Base-by-base conservation (phyloP, 1,140 invertebrate species). In the Zaprionus tsacasi region DNA sequence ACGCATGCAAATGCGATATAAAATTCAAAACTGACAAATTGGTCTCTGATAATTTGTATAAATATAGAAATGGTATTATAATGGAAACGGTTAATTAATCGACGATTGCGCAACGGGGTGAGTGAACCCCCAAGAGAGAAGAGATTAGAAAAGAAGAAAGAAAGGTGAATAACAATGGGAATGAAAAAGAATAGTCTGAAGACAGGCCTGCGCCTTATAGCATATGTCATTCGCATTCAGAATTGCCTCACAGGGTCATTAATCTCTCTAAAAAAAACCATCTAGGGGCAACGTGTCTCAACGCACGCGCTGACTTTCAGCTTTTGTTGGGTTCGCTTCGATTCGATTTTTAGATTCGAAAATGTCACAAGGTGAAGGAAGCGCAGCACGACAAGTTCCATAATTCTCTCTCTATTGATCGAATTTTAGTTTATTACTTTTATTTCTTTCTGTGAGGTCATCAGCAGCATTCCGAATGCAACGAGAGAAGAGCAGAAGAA, bases 401-500 rank as follows among this genome's bases (percentile, higher is more conserved):
- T 70, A 64, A 71, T 57, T 70, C 55, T 58, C 55, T 58, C 40
- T 79, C 30, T 70, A 40, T 69, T 21, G 38, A 52, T 40, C 52
- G 40, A 65, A 70, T 55, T 59, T 57, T 57, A 54, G 58, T 59
- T 76, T 74, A 81, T 69, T 58, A 71, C 40, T 15, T 45, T 15
- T 8, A 6, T 45, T 45, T 21, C 21, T 21, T 43, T 3, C 15
- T 50, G 60, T 87, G 83, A 87, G 83, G 77, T 87, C 83, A 83
- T 79, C 81, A n/a, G n/a, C n/a, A n/a, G n/a, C n/a, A n/a, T n/a
- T 56, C 55, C 52, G 77, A 82, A 88, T 76, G 71, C 78, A 78
- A 71, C 45, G n/a, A n/a, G n/a, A n/a, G n/a, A n/a, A n/a, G 36
- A 65, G 78, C 43, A 59, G 40, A 65, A 72, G 43, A 64, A 70